phyloP scores from a whole-genome alignment of 2,888 invertebrate species.

The Frankliniella intonsa region DNA sequence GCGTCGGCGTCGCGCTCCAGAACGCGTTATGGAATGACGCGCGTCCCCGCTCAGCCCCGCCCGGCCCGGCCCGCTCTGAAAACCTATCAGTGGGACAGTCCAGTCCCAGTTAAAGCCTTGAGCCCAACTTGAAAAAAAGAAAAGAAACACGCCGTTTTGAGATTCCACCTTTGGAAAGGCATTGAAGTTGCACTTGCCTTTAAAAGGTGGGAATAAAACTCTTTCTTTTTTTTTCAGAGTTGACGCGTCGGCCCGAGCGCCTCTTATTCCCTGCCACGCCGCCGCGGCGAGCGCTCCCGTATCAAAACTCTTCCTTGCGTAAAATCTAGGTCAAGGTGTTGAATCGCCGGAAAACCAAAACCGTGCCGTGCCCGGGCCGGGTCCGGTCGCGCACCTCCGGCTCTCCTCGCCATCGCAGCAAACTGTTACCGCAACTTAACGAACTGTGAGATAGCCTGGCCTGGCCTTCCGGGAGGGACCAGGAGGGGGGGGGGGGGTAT shows the following conservation, averaged over 20 bases:
- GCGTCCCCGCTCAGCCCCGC: too few relatives aligned
- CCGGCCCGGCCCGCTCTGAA: too few relatives aligned
- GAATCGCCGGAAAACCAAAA: slow-evolving; percentile 1
- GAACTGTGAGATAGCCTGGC: slow-evolving; percentile 6
- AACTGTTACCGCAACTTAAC: slow-evolving; percentile 16
- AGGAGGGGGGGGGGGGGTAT: not conserved
- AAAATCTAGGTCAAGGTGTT: slow-evolving; percentile 24
- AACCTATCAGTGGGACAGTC: too few relatives aligned
- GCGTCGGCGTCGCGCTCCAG: too few relatives aligned
- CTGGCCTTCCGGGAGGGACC: not conserved
- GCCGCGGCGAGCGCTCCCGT: slow-evolving; percentile 4
- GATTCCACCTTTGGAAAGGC: too few relatives aligned
- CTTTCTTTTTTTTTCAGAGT: too few relatives aligned
- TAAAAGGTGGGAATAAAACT: too few relatives aligned
- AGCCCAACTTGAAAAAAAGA: too few relatives aligned
- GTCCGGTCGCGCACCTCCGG: not conserved
- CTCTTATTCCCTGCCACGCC: not conserved
- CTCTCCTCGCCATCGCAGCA: not conserved
- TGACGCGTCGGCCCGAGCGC: not conserved
- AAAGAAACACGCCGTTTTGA: too few relatives aligned
- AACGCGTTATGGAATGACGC: too few relatives aligned
- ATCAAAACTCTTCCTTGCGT: not conserved
- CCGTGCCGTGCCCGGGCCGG: not conserved
- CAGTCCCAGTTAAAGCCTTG: too few relatives aligned
- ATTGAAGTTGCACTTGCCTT: too few relatives aligned